Evolutionary conservation across 1,140 invertebrate genomes (phyloP), one percentile per base, ranked within the genome.

Genomic region (Mizuhopecten yessoensis): DNA sequence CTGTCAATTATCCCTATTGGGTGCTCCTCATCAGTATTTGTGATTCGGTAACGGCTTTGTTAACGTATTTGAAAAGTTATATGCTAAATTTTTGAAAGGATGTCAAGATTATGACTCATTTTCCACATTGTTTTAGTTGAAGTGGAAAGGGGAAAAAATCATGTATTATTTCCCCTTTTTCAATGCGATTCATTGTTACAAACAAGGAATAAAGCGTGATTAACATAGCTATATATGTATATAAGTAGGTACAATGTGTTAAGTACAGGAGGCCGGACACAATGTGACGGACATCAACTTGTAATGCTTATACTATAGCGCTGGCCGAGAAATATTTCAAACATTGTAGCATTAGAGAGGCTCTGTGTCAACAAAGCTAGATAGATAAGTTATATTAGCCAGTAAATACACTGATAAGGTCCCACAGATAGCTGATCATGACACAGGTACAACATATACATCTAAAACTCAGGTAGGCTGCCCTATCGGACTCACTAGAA

Each of bases 271-370:
- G 23, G 11, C 9, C 57, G 57, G 57, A 75, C 57, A 75, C 57
- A 75, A 75, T 75, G 57, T 75, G 57, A 17, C n/a, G 57, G 57
- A 75, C 57, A 75, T 75, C 29, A 23, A 29, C 57, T 75, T 29
- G 2, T 75, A 75, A 75, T 75, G 57, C 23, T 75, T 5, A 75
- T 75, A 75, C 57, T 29, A 75, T 29, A 75, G n/a, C 57, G n/a
- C 29, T 75, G 57, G 57, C 57, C 57, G 57, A 75, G 57, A 75
- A 75, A 75, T 75, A 75, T 75, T 75, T 23, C 57, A 75, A 75
- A 75, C 57, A 75, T 75, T 75, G 57, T 75, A 75, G 57, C 57
- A 75, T 75, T 75, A 75, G 23, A 5, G 57, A 75, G 57, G 57
- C 57, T 75, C 57, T 75, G n/a, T 75, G 57, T 75, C 57, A 75